Evolutionary conservation across 2,113 vertebrate genomes (phyloP).

Genomic region (Crotalus tigris): DNA sequence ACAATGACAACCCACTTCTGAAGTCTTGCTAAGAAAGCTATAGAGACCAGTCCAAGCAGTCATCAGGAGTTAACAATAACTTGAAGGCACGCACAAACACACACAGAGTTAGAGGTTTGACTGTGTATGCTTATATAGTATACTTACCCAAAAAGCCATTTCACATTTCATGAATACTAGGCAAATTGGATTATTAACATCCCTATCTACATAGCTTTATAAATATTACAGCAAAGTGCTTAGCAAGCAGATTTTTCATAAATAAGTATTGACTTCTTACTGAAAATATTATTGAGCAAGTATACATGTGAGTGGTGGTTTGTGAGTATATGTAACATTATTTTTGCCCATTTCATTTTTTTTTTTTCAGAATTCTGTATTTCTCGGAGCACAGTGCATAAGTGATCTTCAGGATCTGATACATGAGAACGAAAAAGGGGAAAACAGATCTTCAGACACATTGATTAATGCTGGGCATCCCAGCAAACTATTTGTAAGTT

Average conservation of each 20-base stretch:
- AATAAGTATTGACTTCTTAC: background rate
- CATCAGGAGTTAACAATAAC: background rate
- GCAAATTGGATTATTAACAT: background rate
- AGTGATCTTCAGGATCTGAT: conserved; percentile 77
- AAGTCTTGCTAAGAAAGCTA: background rate
- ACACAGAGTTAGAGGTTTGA: background rate
- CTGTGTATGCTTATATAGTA: background rate
- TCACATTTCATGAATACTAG: background rate
- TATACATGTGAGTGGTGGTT: background rate
- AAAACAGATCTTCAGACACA: conserved; percentile 47
- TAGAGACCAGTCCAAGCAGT: background rate
- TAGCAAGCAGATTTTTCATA: background rate
- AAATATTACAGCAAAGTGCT: background rate
- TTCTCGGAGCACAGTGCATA: conserved; percentile 74
- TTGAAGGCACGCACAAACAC: background rate
- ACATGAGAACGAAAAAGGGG: conserved; percentile 67
- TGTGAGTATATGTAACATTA: background rate
- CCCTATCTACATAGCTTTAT: background rate
- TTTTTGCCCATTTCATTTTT: background rate
- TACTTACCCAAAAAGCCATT: background rate
- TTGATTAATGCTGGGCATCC: conserved; percentile 63
- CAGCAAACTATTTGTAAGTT: conserved; percentile 85
- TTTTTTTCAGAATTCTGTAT: conserved; percentile 74
- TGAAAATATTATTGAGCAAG: background rate
- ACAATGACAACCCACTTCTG: background rate